A percentile compares a stretch with the other conserved stretches of the same genome.
Evolutionary conservation across 2,113 vertebrate genomes (phyloP).

Genomic region (Bos javanicus): DNA sequence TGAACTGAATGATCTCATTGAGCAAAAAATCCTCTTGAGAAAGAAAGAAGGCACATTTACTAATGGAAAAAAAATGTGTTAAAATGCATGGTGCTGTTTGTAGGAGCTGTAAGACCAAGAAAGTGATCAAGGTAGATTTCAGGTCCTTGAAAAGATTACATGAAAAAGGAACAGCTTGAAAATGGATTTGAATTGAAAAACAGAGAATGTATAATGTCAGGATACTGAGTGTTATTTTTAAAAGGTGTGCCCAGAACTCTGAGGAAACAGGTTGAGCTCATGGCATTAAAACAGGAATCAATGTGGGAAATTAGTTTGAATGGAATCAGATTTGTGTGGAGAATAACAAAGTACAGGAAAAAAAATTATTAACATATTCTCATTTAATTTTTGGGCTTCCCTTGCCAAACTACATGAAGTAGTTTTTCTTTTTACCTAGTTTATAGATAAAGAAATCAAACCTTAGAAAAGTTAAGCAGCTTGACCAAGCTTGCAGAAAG

Average conservation of each 20-base stretch:
- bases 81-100: neutral
- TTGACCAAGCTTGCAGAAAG: neutral
- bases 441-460: neutral
- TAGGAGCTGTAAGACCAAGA: neutral
- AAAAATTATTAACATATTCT: neutral
- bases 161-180: neutral
- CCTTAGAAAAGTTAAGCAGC: neutral
- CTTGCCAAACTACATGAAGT: neutral
- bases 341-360: neutral
- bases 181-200: neutral
- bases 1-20: neutral
- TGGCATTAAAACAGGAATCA: neutral
- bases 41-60: neutral
- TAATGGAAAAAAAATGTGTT: neutral
- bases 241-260: neutral
- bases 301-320: neutral
- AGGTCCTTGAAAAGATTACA: neutral
- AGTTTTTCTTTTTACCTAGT: neutral
- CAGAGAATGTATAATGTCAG: neutral
- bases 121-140: neutral
- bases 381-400: neutral
- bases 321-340: neutral
- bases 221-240: neutral
- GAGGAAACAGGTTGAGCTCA: neutral
- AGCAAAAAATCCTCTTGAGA: neutral